A percentile compares a stretch with the other conserved stretches of the same genome.
phyloP scores from a whole-genome alignment of 2,888 invertebrate species.

The Cryptocephalus primarius region DNA sequence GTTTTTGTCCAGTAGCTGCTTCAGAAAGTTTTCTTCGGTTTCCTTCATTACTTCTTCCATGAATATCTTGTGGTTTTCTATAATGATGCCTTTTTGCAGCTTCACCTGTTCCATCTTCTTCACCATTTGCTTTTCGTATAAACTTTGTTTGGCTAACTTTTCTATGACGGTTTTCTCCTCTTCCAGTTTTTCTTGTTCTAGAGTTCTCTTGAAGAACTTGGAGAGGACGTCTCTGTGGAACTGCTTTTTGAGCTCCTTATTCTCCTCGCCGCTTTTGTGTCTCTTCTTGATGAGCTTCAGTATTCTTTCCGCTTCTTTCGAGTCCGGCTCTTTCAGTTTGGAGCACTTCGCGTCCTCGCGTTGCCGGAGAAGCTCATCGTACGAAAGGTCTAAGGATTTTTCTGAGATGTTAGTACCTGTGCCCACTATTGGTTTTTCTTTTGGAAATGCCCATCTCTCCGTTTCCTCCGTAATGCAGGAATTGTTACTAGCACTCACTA shows the following conservation, averaged over 20 bases:
- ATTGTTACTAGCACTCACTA: neutral
- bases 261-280: constrained; percentile 35
- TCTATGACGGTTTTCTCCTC: constrained; percentile 42
- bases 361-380: constrained; percentile 23
- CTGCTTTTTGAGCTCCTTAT: constrained; percentile 21
- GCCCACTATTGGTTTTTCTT: too few species aligned
- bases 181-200: constrained; percentile 42
- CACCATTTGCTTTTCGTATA: constrained; percentile 55
- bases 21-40: constrained; percentile 39
- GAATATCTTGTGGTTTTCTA: constrained; percentile 42
- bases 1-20: constrained; percentile 17
- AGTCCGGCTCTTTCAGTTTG: constrained; percentile 18
- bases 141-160: constrained; percentile 49
- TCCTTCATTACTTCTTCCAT: constrained; percentile 42
- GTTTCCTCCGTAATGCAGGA: too few species aligned
- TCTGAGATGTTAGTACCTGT: too few species aligned
- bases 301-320: constrained; percentile 34
- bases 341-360: constrained; percentile 15
- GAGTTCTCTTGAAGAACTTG: constrained; percentile 43
- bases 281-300: constrained; percentile 41
- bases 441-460: too few species aligned
- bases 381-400: constrained; percentile 8
- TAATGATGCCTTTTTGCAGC: constrained; percentile 45
- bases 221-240: constrained; percentile 40
- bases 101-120: constrained; percentile 52